Evolutionary conservation across 1,140 invertebrate genomes (phyloP).

Genomic region (Nasonia giraulti): DNA sequence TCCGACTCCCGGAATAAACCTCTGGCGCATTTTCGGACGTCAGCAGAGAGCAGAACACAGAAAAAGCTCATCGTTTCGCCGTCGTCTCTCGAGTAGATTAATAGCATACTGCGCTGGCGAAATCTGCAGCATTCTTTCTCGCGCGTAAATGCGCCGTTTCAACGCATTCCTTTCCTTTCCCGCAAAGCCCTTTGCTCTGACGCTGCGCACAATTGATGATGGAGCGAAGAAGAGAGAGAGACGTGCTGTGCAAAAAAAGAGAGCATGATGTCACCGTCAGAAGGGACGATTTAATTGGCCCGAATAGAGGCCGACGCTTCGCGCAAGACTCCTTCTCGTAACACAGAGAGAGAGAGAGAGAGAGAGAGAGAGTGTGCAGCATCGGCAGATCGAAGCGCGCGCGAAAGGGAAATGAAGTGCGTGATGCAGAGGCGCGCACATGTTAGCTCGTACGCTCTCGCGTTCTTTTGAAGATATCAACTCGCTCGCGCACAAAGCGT

Average conservation of each 20-base stretch:
- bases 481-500: too few species aligned
- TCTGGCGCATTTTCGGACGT: too few species aligned
- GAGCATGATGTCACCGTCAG: slow-evolving; percentile 14
- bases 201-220: neutral
- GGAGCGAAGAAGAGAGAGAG: neutral
- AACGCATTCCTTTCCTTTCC: too few species aligned
- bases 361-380: neutral
- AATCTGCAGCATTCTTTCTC: neutral
- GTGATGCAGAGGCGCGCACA: neutral
- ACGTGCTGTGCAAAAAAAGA: neutral
- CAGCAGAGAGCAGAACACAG: too few species aligned
- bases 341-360: too few species aligned
- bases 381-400: slow-evolving; percentile 12
- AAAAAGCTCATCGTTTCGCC: too few species aligned
- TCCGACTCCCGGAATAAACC: too few species aligned
- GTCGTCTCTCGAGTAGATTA: neutral
- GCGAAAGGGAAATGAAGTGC: slow-evolving; percentile 26
- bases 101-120: neutral
- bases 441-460: neutral
- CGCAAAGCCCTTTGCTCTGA: neutral
- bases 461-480: too few species aligned
- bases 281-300: slow-evolving; percentile 64
- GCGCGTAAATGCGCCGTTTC: neutral
- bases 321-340: neutral
- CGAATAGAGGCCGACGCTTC: slow-evolving; percentile 61